A percentile compares a stretch with the other conserved stretches of the same genome.
These are phyloP conservation scores for Hydriomena furcata DNA, from an alignment of 2,888 invertebrate species.

Conservation along the genomic window DNA sequence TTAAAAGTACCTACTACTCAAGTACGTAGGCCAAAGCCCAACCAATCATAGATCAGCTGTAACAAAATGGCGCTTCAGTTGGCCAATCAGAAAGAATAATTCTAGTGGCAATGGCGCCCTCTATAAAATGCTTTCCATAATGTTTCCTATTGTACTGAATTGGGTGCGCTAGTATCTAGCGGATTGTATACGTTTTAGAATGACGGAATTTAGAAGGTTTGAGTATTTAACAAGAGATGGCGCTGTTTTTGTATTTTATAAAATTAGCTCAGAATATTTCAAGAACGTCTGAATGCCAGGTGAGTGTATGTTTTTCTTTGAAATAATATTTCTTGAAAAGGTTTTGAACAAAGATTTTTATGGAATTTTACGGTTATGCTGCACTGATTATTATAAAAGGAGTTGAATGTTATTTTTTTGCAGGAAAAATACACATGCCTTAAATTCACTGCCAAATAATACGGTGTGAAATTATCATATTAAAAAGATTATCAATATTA, in stretches of 20 bases:
- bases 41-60: background rate
- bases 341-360: constrained; percentile 16
- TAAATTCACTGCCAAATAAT: constrained; percentile 18
- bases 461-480: background rate
- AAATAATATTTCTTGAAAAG: background rate
- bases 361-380: constrained; percentile 13
- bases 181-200: constrained; percentile 14
- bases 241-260: background rate
- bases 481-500: background rate
- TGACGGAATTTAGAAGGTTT: background rate
- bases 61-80: constrained; percentile 13
- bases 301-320: constrained; percentile 8
- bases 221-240: background rate
- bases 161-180: background rate
- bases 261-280: background rate
- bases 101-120: background rate
- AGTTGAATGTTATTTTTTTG: constrained; percentile 2
- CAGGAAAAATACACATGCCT: background rate
- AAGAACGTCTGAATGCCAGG: background rate
- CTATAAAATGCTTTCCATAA: background rate
- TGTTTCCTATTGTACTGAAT: background rate
- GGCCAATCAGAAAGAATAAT: constrained; percentile 11
- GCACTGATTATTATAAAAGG: constrained; percentile 12
- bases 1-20: no score
- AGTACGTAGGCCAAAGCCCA: no score